These are phyloP conservation scores for Prionchulus punctatus DNA, from an alignment of 2,888 invertebrate genomes.

Conservation along the genomic window DNA sequence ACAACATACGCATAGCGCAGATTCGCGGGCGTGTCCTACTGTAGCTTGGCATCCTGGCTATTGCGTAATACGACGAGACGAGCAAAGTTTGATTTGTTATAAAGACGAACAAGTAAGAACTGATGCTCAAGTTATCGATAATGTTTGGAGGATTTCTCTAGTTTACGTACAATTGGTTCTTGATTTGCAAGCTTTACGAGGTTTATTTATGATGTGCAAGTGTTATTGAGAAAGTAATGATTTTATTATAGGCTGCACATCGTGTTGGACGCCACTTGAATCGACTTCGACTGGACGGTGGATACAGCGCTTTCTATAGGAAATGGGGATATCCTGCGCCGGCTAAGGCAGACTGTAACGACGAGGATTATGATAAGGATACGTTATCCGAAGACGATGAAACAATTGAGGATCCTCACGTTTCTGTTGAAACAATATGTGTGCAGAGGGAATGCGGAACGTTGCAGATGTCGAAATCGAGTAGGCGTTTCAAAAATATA, in stretches of 20 bases:
- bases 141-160: too few relatives aligned
- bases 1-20: neutral
- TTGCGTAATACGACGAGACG: neutral
- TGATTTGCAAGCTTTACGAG: too few relatives aligned
- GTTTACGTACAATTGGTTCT: too few relatives aligned
- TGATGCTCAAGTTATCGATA: too few relatives aligned
- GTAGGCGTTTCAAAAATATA: too few relatives aligned
- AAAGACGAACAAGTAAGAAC: constrained; percentile 1
- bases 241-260: neutral
- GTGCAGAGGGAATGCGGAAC: too few relatives aligned
- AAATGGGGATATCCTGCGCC: constrained; percentile 3
- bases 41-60: constrained; percentile 1
- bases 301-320: constrained; percentile 4
- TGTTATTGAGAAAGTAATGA: neutral
- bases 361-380: neutral
- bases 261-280: neutral
- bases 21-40: neutral
- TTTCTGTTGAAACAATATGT: too few relatives aligned
- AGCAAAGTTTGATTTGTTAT: constrained; percentile 4
- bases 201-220: neutral
- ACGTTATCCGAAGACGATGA: too few relatives aligned
- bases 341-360: neutral
- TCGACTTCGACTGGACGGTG: neutral
- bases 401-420: too few relatives aligned
- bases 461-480: too few relatives aligned